These are phyloP conservation scores for Drosophila chauvacae DNA, from an alignment of 1,140 invertebrate species.

Conservation along the genomic window DNA sequence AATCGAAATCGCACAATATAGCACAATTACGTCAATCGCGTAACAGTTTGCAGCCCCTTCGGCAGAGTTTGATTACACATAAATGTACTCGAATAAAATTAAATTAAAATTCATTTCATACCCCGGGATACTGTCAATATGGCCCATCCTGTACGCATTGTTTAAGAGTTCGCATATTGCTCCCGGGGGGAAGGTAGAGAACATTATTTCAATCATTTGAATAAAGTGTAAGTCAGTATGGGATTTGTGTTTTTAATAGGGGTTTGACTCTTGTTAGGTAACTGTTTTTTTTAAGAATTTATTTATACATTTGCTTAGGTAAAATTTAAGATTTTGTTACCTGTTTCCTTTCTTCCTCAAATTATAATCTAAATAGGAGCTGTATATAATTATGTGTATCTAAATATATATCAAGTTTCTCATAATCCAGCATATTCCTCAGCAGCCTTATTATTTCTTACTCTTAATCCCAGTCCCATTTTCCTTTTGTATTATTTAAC, in stretches of 20 bases:
- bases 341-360: too few species aligned
- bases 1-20: slow-evolving; percentile 37
- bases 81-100: slow-evolving; percentile 40
- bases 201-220: background rate
- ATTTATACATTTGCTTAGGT: too few species aligned
- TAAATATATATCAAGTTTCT: background rate
- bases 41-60: slow-evolving; percentile 14
- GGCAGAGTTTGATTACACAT: slow-evolving; percentile 44
- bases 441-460: background rate
- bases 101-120: slow-evolving; percentile 42
- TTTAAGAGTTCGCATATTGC: slow-evolving; percentile 7
- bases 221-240: background rate
- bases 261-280: background rate
- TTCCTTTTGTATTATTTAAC: background rate
- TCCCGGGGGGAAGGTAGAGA: background rate
- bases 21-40: slow-evolving; percentile 48
- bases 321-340: too few species aligned
- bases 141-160: slow-evolving; percentile 3
- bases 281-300: background rate
- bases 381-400: too few species aligned
- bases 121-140: slow-evolving; percentile 20
- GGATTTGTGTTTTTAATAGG: background rate
- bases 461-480: background rate
- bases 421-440: background rate
- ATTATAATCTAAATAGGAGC: too few species aligned